Base-by-base conservation (phyloP, 2,797 vertebrate species). In the Helicolenus hilgendorfi region DNA sequence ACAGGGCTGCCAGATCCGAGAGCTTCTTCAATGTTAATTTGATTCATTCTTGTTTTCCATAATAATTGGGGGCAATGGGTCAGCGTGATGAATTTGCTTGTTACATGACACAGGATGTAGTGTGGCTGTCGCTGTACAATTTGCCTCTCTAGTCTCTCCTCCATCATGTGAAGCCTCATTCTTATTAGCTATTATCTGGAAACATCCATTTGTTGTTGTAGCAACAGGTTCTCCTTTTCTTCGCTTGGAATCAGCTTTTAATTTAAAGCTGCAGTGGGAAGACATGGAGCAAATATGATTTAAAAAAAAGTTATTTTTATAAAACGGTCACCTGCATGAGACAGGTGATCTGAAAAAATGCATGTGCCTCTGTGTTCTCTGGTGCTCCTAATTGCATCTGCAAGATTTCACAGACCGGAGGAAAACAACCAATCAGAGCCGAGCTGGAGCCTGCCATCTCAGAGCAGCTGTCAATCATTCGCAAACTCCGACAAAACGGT, bases 11-110 rank as follows among this genome's bases (percentile, higher is more conserved):
- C 86, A 72, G 84, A 92, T 92, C 92, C 70, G 71, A 92, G 94
- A 93, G 93, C 94, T 92, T 93, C 94, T 93, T 95, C 95, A 95
- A 92, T 95, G 95, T 94, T 96, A 95, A 96, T 96, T 96, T 94
- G 95, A 94, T 96, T 96, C 94, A 96, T 94, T 95, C 91, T 94
- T 96, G 93, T 96, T 97, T 97, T 96, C 96, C 95, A 96, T 97
- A 96, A 96, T 97, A 97, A 97, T 96, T 96, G 95, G 93, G 95
- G 96, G 86, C 96, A 95, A 92, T 84, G 80, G 91, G 95, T 96
- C 94, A 94, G 81, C 27, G 86, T 94, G 92, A 94, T 96, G 91
- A 94, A 96, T 96, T 93, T 96, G 92, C 89, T 93, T 83, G 91
- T 94, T 92, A 95, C 92, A 94, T 92, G 95, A 96, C 95, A 96